Percentiles rank a stretch among this genome's conserved stretches.
These are phyloP conservation scores for Zingel zingel DNA, from an alignment of 2,113 vertebrate genomes.

Conservation along the genomic window DNA sequence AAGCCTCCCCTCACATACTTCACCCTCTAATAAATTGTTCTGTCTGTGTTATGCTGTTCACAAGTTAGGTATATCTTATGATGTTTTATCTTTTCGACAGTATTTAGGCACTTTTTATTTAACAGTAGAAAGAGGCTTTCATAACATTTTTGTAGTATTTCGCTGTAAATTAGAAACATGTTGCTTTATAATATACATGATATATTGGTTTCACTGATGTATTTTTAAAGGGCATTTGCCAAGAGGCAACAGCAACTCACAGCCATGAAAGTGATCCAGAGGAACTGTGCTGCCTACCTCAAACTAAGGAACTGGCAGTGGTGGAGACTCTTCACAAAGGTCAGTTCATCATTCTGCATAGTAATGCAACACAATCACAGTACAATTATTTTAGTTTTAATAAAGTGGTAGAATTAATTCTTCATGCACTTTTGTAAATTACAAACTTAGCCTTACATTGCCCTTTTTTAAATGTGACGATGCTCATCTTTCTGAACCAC, in stretches of 20 bases:
- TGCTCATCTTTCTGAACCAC: neutral
- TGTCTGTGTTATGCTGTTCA: neutral
- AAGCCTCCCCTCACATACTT: neutral
- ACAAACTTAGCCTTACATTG: neutral
- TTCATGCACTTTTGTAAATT: neutral
- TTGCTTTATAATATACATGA: neutral
- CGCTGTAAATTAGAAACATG: neutral
- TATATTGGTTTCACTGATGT: slow-evolving; percentile 14
- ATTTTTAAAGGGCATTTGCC: slow-evolving; percentile 88
- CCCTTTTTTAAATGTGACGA: slow-evolving; percentile 1
- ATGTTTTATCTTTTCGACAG: neutral
- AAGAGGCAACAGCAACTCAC: slow-evolving; percentile 97
- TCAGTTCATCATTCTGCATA: slow-evolving; percentile 48
- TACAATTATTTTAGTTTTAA: neutral
- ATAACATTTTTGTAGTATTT: neutral
- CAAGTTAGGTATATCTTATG: neutral
- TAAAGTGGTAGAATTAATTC: neutral
- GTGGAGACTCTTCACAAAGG: slow-evolving; percentile 99
- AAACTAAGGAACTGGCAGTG: slow-evolving; percentile 99
- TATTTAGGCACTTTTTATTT: neutral
- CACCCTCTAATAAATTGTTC: neutral
- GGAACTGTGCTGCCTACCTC: slow-evolving; percentile 98
- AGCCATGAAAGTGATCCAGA: slow-evolving; percentile 98
- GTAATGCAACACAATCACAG: neutral
- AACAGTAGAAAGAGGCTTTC: neutral